phyloP scores from a whole-genome alignment of 2,113 vertebrate genomes.

The Clarias macrocephalus region DNA sequence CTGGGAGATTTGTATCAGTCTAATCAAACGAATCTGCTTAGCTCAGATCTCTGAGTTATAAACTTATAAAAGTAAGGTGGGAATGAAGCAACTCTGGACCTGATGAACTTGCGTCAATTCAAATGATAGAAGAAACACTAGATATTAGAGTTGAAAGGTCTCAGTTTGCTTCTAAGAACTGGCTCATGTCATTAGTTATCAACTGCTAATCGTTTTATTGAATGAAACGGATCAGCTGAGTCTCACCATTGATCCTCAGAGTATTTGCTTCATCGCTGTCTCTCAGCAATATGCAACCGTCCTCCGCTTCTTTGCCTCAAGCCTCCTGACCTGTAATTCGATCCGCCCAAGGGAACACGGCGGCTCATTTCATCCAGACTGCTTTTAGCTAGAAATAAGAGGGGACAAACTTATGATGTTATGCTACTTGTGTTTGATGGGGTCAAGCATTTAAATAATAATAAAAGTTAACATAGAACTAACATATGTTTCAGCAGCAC shows the following conservation, averaged over 20 bases:
- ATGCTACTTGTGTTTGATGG: neutral
- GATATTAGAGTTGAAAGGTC: neutral
- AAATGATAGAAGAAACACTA: neutral
- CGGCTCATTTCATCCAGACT: neutral
- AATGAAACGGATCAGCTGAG: neutral
- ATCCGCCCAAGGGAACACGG: neutral
- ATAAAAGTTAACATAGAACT: neutral
- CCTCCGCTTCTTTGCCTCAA: conserved; percentile 7
- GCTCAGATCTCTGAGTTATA: neutral
- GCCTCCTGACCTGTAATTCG: conserved; percentile 14
- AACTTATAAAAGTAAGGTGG: neutral
- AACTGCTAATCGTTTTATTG: neutral
- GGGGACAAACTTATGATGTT: neutral
- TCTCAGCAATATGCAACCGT: neutral
- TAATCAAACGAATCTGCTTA: neutral
- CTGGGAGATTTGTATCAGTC: neutral
- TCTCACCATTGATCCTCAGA: neutral
- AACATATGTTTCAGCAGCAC: neutral
- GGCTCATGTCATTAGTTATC: neutral
- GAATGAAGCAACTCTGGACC: neutral
- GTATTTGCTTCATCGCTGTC: neutral
- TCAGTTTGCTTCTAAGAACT: neutral
- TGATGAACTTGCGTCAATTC: neutral
- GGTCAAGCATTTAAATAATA: too few relatives aligned
- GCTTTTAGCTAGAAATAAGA: neutral